These are phyloP conservation scores for Rhineura floridana DNA, from an alignment of 2,113 vertebrate species.

Conservation along the genomic window DNA sequence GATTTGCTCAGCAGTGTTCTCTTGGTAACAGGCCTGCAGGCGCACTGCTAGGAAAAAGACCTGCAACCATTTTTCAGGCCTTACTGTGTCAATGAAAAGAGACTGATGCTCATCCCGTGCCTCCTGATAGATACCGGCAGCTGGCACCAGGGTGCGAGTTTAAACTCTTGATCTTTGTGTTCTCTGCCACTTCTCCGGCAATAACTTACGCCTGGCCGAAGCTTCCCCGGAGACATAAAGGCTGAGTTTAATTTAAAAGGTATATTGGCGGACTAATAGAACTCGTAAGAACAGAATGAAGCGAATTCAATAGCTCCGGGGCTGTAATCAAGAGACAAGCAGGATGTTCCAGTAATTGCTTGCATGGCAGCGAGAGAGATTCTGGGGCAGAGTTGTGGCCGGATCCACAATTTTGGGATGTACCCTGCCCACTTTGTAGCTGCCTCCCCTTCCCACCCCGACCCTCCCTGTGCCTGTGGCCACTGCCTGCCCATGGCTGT, in stretches of 20 bases:
- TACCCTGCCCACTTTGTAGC: neutral
- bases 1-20: neutral
- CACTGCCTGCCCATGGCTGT: neutral
- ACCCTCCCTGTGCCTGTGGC: neutral
- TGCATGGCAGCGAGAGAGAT: neutral
- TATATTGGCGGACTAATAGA: conserved; percentile 2
- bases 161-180: neutral
- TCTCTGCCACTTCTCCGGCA: neutral
- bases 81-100: accelerated
- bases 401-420: neutral
- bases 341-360: neutral
- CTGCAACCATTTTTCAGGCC: neutral
- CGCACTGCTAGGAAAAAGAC: neutral
- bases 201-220: neutral
- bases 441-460: no score
- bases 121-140: neutral
- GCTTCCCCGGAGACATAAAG: neutral
- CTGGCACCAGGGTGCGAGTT: neutral
- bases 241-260: neutral
- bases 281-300: conserved; percentile 14
- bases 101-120: accelerated
- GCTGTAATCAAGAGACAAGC: conserved; percentile 10
- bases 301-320: neutral
- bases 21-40: neutral
- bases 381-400: neutral